Conservation (phyloP, 2,113 vertebrate genomes). For the Ranitomeya imitator region DNA sequence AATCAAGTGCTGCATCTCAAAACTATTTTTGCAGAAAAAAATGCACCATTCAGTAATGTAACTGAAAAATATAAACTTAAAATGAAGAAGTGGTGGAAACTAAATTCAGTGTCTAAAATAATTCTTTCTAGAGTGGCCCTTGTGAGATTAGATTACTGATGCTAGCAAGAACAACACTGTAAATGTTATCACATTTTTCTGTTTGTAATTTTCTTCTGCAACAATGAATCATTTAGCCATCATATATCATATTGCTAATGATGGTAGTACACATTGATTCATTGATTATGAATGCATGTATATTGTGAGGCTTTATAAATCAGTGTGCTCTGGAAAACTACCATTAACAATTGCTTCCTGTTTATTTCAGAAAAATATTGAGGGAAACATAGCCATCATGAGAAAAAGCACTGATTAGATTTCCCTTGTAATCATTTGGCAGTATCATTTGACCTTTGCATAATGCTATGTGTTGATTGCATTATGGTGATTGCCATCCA, state of each 20-base stretch:
- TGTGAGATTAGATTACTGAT: too few species aligned
- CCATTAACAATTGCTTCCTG: not conserved
- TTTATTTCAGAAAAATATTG: not conserved
- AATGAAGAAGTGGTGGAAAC: too few species aligned
- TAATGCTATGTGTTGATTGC: conserved; percentile 8
- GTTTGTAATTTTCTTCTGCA: not conserved
- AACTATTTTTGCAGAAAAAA: too few species aligned
- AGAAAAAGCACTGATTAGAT: not conserved
- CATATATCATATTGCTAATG: not conserved
- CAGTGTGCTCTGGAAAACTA: not conserved
- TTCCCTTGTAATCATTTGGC: conserved; percentile 4
- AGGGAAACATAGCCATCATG: not conserved
- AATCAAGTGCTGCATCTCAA: too few species aligned
- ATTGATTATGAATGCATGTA: not conserved
- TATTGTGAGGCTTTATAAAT: not conserved
- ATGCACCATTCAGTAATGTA: too few species aligned
- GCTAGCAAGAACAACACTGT: too few species aligned
- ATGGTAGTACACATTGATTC: not conserved
- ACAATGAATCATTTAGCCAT: not conserved
- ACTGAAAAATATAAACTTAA: too few species aligned
- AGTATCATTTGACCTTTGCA: conserved; percentile 19
- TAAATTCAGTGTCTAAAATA: too few species aligned
- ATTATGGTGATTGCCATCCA: conserved; percentile 8
- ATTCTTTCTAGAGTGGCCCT: too few species aligned
- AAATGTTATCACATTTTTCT: too few species aligned